These are phyloP conservation scores for Danionella cerebrum DNA, from an alignment of 2,113 vertebrate genomes.

Conservation along the genomic window DNA sequence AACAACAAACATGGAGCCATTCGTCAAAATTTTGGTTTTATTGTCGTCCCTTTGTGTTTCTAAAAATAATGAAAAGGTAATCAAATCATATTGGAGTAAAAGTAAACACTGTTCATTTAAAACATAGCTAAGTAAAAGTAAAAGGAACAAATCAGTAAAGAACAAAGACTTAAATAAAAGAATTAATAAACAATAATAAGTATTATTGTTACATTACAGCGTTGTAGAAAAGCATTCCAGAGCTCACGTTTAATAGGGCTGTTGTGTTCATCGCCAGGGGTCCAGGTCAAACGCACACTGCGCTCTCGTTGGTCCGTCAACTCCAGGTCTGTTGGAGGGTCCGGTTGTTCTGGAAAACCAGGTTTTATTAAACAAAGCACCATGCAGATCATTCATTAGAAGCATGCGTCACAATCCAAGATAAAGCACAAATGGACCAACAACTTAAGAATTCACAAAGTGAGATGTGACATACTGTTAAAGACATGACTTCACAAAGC, in stretches of 20 bases:
- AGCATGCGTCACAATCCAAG: not conserved
- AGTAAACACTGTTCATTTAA: too few species aligned
- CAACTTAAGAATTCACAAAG: not conserved
- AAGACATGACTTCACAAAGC: not conserved
- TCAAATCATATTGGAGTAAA: too few species aligned
- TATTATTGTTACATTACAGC: too few species aligned
- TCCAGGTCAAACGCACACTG: slow-evolving; percentile 83
- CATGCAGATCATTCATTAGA: not conserved
- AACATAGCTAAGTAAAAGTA: too few species aligned
- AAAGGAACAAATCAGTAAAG: too few species aligned
- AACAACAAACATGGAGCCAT: too few species aligned
- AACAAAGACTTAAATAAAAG: too few species aligned
- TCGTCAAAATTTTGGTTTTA: too few species aligned
- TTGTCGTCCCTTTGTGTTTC: too few species aligned
- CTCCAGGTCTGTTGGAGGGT: slow-evolving; percentile 85
- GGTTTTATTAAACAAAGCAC: not conserved
- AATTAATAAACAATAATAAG: too few species aligned
- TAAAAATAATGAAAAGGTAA: too few species aligned
- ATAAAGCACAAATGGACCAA: not conserved
- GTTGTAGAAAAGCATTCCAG: not conserved
- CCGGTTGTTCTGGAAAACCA: slow-evolving; percentile 72
- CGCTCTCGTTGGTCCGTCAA: slow-evolving; percentile 78
- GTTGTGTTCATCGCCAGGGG: slow-evolving; percentile 87
- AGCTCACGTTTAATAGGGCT: slow-evolving; percentile 73
- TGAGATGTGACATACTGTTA: not conserved